phyloP scores from a whole-genome alignment of 2,113 vertebrate species.

The Cynocephalus volans region DNA sequence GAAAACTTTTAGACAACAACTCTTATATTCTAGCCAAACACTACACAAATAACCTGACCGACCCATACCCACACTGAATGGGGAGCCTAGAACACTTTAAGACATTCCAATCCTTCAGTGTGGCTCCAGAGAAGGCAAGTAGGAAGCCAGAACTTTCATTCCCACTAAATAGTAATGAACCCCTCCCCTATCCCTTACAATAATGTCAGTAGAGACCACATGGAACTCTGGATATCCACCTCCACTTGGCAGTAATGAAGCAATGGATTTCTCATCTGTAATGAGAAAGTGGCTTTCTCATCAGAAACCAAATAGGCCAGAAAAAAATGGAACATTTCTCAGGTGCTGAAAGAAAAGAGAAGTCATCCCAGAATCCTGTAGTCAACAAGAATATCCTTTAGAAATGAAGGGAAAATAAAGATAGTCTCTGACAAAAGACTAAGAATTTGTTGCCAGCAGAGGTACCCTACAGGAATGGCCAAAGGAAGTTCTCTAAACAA shows the following conservation, averaged over 20 bases:
- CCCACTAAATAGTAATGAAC: neutral
- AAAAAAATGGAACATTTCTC: neutral
- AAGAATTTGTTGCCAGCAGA: neutral
- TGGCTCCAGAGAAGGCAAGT: neutral
- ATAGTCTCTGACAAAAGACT: neutral
- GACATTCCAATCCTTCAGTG: neutral
- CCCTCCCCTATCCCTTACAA: neutral
- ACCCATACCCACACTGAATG: neutral
- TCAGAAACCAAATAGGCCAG: neutral
- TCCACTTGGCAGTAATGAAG: neutral
- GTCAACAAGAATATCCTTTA: neutral
- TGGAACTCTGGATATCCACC: neutral
- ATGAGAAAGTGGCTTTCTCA: neutral
- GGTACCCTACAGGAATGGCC: neutral
- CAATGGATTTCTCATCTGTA: neutral
- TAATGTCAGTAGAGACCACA: neutral
- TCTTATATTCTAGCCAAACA: neutral
- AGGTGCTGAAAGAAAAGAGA: neutral
- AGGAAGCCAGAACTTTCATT: neutral
- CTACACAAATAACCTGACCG: no score
- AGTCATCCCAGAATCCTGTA: neutral
- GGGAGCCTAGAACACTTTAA: neutral
- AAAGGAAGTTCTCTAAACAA: conserved; percentile 7
- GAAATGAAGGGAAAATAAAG: neutral
- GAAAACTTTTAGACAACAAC: neutral